A percentile compares a stretch with the other conserved stretches of the same genome.
Evolutionary conservation across 1,140 invertebrate genomes (phyloP).

Genomic region (Atta cephalotes): DNA sequence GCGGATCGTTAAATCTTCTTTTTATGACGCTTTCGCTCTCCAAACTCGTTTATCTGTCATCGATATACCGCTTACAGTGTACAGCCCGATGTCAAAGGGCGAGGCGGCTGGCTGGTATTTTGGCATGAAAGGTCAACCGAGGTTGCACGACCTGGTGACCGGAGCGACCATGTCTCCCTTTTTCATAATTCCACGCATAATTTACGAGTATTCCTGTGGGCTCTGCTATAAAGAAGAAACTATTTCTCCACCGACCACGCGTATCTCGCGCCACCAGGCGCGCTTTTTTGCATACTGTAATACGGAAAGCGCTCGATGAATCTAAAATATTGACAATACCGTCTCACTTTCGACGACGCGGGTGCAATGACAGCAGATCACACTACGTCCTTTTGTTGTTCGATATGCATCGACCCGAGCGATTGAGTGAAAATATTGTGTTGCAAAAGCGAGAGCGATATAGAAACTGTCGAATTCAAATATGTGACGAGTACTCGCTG

Average conservation of each 20-base stretch:
- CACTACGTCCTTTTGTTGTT: not conserved
- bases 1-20: constrained; percentile 50
- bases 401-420: not conserved
- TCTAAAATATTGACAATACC: constrained; percentile 19
- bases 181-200: constrained; percentile 71
- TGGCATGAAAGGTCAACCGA: constrained; percentile 41
- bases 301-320: constrained; percentile 35
- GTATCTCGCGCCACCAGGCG: constrained; percentile 7
- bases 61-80: constrained; percentile 26
- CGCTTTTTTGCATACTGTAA: constrained; percentile 58
- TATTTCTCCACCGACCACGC: constrained; percentile 45
- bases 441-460: not conserved
- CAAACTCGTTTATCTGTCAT: constrained; percentile 60
- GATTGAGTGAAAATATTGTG: not conserved
- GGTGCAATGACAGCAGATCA: not conserved
- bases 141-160: constrained; percentile 49
- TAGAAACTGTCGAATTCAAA: not conserved
- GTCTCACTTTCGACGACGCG: constrained; percentile 13
- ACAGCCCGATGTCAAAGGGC: constrained; percentile 39
- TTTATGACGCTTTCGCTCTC: constrained; percentile 42
- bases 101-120: constrained; percentile 21
- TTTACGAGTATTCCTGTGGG: constrained; percentile 58
- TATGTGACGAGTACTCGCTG: not conserved
- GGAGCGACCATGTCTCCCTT: constrained; percentile 47
- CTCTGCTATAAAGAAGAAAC: constrained; percentile 22